phyloP scores from a whole-genome alignment of 2,888 invertebrate species.

The Hyles lineata region DNA sequence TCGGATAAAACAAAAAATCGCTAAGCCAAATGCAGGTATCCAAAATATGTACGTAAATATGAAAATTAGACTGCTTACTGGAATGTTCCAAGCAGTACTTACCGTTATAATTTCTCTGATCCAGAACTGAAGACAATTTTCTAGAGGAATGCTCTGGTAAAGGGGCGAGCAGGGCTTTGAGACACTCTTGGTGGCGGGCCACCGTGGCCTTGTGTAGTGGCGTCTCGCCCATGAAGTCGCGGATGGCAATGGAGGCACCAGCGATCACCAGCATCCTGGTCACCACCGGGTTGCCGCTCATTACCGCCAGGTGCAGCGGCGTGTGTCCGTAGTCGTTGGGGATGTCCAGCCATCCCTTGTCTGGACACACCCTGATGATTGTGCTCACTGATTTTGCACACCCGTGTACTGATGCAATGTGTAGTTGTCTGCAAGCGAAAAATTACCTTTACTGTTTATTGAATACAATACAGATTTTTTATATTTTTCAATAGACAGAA shows the following conservation, averaged over 20 bases:
- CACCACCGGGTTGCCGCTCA: constrained; percentile 90
- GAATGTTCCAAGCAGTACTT: constrained; percentile 64
- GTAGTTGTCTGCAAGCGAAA: constrained; percentile 88
- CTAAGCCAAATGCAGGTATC: background rate
- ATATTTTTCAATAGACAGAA: background rate
- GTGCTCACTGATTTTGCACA: constrained; percentile 89
- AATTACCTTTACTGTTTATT: background rate
- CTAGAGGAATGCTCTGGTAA: constrained; percentile 71
- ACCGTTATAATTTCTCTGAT: constrained; percentile 95
- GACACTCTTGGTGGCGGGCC: constrained; percentile 88
- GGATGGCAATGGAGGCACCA: constrained; percentile 88
- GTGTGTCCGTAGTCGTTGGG: constrained; percentile 92
- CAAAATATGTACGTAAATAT: background rate
- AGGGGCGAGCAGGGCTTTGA: constrained; percentile 89
- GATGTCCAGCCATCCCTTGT: constrained; percentile 90
- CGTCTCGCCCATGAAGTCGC: constrained; percentile 93
- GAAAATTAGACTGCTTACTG: background rate
- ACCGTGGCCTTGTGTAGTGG: constrained; percentile 93
- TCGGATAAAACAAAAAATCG: constrained; percentile 35
- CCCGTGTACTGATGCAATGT: constrained; percentile 92
- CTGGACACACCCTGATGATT: constrained; percentile 91
- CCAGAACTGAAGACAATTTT: constrained; percentile 85
- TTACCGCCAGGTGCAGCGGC: constrained; percentile 94
- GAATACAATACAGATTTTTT: background rate
- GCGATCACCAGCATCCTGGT: constrained; percentile 91